phyloP scores from a whole-genome alignment of 2,888 invertebrate genomes.

The Phyllotreta cruciferae region DNA sequence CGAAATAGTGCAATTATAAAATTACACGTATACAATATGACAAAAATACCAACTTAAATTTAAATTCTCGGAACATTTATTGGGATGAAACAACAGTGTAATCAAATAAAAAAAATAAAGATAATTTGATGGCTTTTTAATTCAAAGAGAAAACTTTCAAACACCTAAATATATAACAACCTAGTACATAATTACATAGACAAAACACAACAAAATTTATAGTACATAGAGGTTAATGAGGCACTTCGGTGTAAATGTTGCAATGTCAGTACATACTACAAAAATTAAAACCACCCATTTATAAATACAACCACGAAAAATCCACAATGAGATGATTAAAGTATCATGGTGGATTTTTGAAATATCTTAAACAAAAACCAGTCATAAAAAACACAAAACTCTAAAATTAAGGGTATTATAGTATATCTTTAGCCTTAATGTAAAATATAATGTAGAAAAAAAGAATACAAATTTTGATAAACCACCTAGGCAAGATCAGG shows the following conservation, averaged over 20 bases:
- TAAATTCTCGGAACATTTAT: no score
- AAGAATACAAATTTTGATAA: no score
- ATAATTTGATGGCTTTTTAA: slow-evolving; percentile 20
- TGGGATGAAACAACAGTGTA: no score
- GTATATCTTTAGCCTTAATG: no score
- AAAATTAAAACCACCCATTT: slow-evolving; percentile 20
- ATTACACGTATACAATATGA: not conserved
- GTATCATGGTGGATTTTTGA: not conserved
- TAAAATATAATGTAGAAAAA: no score
- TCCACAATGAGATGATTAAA: slow-evolving; percentile 17
- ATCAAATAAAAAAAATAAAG: no score
- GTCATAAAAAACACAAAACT: no score
- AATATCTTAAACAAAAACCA: no score
- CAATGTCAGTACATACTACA: slow-evolving; percentile 47
- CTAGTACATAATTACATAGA: slow-evolving; percentile 34
- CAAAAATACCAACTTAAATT: not conserved
- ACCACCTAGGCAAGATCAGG: no score
- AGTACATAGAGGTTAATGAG: slow-evolving; percentile 41
- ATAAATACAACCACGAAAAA: slow-evolving; percentile 8
- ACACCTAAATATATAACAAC: slow-evolving; percentile 22
- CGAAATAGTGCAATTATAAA: not conserved
- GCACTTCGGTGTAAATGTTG: slow-evolving; percentile 50
- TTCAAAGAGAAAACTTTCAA: not conserved
- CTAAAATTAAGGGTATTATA: no score
- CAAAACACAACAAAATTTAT: slow-evolving; percentile 32